phyloP scores from a whole-genome alignment of 2,113 vertebrate genomes.

The Willisornis vidua region DNA sequence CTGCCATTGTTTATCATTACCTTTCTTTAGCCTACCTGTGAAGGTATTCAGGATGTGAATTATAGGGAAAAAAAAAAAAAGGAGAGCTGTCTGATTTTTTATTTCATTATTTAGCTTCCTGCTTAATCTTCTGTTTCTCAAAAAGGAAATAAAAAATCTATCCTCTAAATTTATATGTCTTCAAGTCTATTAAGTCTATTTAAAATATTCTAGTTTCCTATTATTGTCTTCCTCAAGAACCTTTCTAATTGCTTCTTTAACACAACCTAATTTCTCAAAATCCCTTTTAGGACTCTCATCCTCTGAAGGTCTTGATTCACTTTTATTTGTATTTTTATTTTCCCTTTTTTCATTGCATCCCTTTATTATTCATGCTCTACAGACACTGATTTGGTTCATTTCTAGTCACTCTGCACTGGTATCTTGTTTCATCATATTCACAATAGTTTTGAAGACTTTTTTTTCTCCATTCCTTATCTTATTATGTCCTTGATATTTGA shows the following conservation, averaged over 20 bases:
- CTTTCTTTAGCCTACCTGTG: background rate
- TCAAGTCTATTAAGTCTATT: background rate
- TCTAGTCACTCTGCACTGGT: background rate
- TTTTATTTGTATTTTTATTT: background rate
- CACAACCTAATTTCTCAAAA: background rate
- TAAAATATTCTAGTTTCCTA: background rate
- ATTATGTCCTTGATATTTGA: background rate
- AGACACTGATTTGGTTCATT: background rate
- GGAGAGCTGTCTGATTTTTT: background rate
- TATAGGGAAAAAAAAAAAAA: background rate
- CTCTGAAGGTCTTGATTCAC: background rate
- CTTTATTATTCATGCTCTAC: background rate
- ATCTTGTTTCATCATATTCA: background rate
- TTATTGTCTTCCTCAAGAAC: background rate
- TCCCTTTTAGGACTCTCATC: background rate
- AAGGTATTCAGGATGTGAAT: background rate
- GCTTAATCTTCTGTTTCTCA: background rate
- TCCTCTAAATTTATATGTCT: background rate
- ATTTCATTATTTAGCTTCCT: background rate
- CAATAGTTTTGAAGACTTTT: accelerated
- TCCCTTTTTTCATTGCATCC: background rate
- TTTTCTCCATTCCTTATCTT: background rate
- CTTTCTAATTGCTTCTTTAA: background rate
- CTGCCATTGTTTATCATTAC: background rate
- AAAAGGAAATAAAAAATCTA: background rate